Evolutionary conservation across 1,140 invertebrate species (phyloP).

Genomic region (Drosophila eugracilis): DNA sequence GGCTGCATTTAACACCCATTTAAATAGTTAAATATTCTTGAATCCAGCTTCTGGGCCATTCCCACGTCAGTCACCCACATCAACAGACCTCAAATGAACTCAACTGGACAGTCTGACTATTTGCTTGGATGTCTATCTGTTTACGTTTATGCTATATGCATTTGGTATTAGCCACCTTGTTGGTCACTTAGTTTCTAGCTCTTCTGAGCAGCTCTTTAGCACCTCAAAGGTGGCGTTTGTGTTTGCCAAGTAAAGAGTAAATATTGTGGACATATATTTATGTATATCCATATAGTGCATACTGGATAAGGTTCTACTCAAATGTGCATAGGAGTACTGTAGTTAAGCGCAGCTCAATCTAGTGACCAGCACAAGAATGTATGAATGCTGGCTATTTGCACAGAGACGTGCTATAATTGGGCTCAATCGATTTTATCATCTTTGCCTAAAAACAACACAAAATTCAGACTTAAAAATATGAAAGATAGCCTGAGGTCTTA

Average conservation of each 20-base stretch:
- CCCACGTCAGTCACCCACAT: slow-evolving; percentile 8
- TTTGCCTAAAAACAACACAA: not conserved
- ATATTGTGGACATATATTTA: slow-evolving; percentile 31
- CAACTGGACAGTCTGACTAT: slow-evolving; percentile 7
- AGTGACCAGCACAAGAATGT: not conserved
- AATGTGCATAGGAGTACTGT: slow-evolving; percentile 4
- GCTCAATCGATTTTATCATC: not conserved
- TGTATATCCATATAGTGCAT: not conserved
- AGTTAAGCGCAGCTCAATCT: slow-evolving; percentile 4
- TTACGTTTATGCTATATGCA: slow-evolving; percentile 43
- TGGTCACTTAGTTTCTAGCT: slow-evolving; percentile 35
- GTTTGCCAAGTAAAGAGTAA: slow-evolving; percentile 37
- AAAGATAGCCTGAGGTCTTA: not conserved
- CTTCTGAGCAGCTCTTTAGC: slow-evolving; percentile 36
- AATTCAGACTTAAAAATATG: too few species aligned
- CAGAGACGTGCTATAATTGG: not conserved
- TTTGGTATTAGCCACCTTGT: slow-evolving; percentile 29
- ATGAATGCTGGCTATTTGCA: not conserved
- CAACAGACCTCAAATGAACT: not conserved
- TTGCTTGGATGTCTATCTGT: slow-evolving; percentile 37
- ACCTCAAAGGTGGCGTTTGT: slow-evolving; percentile 35
- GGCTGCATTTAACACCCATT: slow-evolving; percentile 12
- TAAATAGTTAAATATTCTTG: slow-evolving; percentile 12
- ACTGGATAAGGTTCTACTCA: not conserved
- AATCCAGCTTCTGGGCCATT: slow-evolving; percentile 3